phyloP scores from a whole-genome alignment of 2,113 vertebrate species.

The Anolis sagrei region DNA sequence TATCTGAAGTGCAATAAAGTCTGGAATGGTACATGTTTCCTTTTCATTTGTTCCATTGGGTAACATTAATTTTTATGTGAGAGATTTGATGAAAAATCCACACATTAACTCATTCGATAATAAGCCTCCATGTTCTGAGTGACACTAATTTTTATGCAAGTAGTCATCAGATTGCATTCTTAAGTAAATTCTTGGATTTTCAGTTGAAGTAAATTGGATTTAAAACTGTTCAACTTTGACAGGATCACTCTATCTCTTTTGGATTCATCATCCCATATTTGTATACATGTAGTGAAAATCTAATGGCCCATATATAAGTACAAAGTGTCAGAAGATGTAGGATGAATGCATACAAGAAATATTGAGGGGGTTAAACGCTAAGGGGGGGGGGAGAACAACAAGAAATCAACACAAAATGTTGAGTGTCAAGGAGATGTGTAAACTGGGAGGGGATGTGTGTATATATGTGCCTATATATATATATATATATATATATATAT shows the following conservation, averaged over 20 bases:
- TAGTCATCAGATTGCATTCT: background rate
- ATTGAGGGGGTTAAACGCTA: background rate
- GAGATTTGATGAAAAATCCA: background rate
- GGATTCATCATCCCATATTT: background rate
- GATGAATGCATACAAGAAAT: background rate
- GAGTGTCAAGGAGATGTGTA: too few species aligned
- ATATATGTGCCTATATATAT: too few species aligned
- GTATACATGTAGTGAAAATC: background rate
- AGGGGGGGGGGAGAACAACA: too few species aligned
- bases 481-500: too few species aligned
- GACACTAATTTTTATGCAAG: background rate
- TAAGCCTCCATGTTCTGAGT: background rate
- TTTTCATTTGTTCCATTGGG: background rate
- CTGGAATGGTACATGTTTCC: background rate
- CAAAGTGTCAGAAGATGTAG: background rate
- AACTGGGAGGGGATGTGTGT: too few species aligned
- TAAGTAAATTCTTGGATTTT: background rate
- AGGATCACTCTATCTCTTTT: background rate
- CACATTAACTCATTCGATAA: background rate
- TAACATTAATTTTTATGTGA: background rate
- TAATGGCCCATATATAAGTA: background rate
- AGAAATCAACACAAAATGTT: too few species aligned
- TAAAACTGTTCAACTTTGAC: background rate
- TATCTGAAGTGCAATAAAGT: background rate
- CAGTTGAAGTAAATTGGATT: background rate